phyloP scores from a whole-genome alignment of 1,140 invertebrate species.

The Tetranychus cinnabarinus region DNA sequence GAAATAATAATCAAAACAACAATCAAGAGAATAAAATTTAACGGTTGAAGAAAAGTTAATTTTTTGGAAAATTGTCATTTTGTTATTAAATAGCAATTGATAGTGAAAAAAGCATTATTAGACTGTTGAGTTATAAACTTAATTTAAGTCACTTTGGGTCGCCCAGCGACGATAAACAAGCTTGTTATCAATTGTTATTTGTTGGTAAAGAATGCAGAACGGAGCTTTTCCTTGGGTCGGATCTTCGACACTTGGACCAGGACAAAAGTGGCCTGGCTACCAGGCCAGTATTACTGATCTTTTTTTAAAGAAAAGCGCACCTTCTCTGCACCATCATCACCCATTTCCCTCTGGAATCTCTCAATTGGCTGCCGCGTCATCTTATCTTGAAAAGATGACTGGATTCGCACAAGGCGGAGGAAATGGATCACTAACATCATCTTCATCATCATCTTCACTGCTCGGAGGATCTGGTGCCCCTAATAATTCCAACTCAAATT shows the following conservation, averaged over 20 bases:
- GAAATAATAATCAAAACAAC: too few relatives aligned
- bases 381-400: constrained; percentile 16
- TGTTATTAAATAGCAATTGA: too few relatives aligned
- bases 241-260: constrained; percentile 6
- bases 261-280: constrained; percentile 12
- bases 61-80: too few relatives aligned
- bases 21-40: too few relatives aligned
- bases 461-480: not conserved
- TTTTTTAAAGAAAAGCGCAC: constrained; percentile 14
- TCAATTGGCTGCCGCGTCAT: constrained; percentile 14
- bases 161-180: too few relatives aligned
- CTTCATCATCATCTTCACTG: too few relatives aligned
- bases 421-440: not conserved
- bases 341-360: constrained; percentile 13
- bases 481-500: constrained; percentile 1
- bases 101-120: too few relatives aligned
- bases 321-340: not conserved
- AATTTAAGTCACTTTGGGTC: too few relatives aligned
- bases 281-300: constrained; percentile 14
- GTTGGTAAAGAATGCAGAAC: constrained; percentile 10
- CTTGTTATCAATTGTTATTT: too few relatives aligned
- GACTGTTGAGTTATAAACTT: too few relatives aligned
- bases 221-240: constrained; percentile 12
- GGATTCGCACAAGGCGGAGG: not conserved
- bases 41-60: too few relatives aligned